Evolutionary conservation across 2,113 vertebrate genomes (phyloP), one percentile per base, ranked within the genome.

Genomic region (Apteryx owenii): DNA sequence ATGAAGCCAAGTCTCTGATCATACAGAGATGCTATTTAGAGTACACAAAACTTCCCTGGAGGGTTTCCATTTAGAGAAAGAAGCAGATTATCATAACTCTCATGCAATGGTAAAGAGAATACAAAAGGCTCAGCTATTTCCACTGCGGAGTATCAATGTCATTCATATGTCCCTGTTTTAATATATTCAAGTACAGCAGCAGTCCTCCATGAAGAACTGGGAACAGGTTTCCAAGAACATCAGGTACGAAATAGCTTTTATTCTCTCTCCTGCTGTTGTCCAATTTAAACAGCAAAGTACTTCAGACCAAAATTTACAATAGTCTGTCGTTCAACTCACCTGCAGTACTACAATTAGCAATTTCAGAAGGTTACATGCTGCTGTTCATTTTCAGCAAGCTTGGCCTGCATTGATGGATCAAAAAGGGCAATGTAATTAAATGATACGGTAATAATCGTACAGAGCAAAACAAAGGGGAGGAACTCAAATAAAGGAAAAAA

Each of bases 11-110:
- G 96, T 88, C 96, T 98, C 95, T 96, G 91, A 97, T 98, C 97
- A 94, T 91, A 97, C 89, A 88, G 96, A 97, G 97, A 97, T 97
- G 97, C 96, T 98, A 96, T 97, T 98, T 97, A 95, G 95, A 97
- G 97, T 97, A 98, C 95, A 97, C 95, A 98, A 97, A 98, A 98
- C 96, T 97, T 98, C 97, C 97, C 97, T 92, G 93, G 97, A 97
- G 97, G 89, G 87, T 91, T 98, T 97, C 95, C 93, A 95, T 94
- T 98, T 98, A 92, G 85, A 97, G 93, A 96, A 94, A 70, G 95
- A 58, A 95, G 75, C 81, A 94, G 85, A 97, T 97, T 96, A 97
- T 86, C 86, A 38, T 94, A 88, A 80, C 82, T 85, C 87, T 88
- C 61, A 86, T 81, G 83, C 80, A 91, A 79, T 62, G 91, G 92